A percentile compares a stretch with the other conserved stretches of the same genome.
Evolutionary conservation across 2,888 invertebrate genomes (phyloP).

Genomic region (Clusia tigrina): DNA sequence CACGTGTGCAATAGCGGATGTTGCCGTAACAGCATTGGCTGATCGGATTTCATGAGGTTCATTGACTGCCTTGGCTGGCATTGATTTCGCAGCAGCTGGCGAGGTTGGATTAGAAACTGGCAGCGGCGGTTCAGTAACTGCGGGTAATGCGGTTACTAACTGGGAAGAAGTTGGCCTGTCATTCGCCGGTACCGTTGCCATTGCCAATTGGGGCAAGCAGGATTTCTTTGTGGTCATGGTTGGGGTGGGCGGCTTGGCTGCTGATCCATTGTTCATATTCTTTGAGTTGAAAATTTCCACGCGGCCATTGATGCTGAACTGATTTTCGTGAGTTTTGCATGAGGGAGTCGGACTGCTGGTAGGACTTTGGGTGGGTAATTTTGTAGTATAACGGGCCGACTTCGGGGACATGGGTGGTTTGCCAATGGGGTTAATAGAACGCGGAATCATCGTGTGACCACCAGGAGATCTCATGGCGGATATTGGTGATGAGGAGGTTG

Average conservation of each 20-base stretch:
- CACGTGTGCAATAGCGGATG: background rate
- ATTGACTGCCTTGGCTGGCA: slow-evolving; percentile 30
- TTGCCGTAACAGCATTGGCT: slow-evolving; percentile 12
- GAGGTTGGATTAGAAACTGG: slow-evolving; percentile 25
- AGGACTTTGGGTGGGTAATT: slow-evolving; percentile 22
- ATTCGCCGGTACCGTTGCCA: slow-evolving; percentile 15
- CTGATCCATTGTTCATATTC: slow-evolving; percentile 34
- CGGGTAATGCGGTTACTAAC: slow-evolving; percentile 27
- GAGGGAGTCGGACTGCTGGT: slow-evolving; percentile 32
- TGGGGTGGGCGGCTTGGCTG: slow-evolving; percentile 46
- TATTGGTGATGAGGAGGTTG: background rate
- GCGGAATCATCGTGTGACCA: slow-evolving; percentile 49
- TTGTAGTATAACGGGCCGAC: slow-evolving; percentile 31
- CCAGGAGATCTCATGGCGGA: background rate
- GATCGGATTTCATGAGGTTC: slow-evolving; percentile 30
- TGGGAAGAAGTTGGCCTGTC: background rate
- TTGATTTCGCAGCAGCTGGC: slow-evolving; percentile 66
- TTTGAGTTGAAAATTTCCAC: slow-evolving; percentile 61
- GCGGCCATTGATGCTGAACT: slow-evolving; percentile 58
- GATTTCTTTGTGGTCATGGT: slow-evolving; percentile 41
- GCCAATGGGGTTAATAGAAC: slow-evolving; percentile 42
- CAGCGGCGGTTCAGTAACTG: slow-evolving; percentile 32
- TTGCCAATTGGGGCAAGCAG: slow-evolving; percentile 37
- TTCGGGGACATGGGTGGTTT: slow-evolving; percentile 52
- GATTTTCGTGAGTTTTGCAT: slow-evolving; percentile 37